Evolutionary conservation across 1,140 invertebrate genomes (phyloP).

Genomic region (Scaptodrosophila lebanonensis): DNA sequence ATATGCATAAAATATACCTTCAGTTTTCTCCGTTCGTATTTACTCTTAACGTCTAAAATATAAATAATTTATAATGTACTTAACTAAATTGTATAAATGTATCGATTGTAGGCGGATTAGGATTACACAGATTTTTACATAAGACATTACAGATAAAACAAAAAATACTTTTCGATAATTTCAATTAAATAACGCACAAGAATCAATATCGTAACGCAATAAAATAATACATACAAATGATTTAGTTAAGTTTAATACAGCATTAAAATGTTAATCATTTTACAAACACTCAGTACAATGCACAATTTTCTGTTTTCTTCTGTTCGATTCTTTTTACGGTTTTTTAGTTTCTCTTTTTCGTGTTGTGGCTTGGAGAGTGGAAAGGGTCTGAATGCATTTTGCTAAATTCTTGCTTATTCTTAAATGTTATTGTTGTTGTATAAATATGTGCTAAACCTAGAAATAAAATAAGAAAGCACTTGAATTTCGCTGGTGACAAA

Average conservation of each 20-base stretch:
- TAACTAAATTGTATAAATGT: conserved; percentile 19
- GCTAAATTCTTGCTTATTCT: background rate
- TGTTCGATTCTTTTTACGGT: conserved; percentile 33
- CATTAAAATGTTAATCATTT: conserved; percentile 25
- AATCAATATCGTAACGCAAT: too few species aligned
- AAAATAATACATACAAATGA: conserved; percentile 20
- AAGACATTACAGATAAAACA: conserved; percentile 32
- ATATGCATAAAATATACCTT: conserved; percentile 20
- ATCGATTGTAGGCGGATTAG: conserved; percentile 18
- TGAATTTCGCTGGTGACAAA: conserved; percentile 55
- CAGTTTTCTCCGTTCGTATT: conserved; percentile 6
- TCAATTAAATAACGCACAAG: conserved; percentile 41
- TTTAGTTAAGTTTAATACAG: conserved; percentile 7
- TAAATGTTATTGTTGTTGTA: conserved; percentile 13
- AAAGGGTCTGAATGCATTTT: background rate
- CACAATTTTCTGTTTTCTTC: too few species aligned
- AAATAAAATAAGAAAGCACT: conserved; percentile 56
- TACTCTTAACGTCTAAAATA: conserved; percentile 48
- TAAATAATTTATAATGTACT: conserved; percentile 56
- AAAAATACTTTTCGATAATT: conserved; percentile 60
- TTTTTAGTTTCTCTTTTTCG: conserved; percentile 8
- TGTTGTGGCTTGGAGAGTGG: conserved; percentile 8
- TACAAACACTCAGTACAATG: too few species aligned
- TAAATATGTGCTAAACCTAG: conserved; percentile 24
- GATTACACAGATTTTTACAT: conserved; percentile 14